Percentiles rank a stretch among this genome's conserved stretches.
phyloP scores from a whole-genome alignment of 2,888 invertebrate species.

The Strigamia maritima region DNA sequence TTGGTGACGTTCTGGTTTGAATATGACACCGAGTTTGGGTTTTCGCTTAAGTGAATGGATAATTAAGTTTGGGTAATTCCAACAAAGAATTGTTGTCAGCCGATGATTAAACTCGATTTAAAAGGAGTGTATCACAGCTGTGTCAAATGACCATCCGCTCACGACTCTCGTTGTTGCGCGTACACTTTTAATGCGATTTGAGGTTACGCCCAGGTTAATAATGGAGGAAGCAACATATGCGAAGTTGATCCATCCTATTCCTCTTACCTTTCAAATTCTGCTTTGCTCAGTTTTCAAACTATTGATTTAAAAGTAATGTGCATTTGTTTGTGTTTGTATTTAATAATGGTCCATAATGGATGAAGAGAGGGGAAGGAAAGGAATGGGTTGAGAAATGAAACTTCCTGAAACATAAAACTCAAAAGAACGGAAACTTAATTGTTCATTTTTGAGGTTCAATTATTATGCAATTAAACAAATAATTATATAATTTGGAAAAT shows the following conservation, averaged over 20 bases:
- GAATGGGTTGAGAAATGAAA: no score
- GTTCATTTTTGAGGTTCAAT: no score
- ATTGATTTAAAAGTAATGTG: neutral
- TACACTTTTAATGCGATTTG: slow-evolving; percentile 20
- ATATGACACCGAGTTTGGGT: neutral
- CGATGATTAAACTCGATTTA: slow-evolving; percentile 17
- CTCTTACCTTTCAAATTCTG: neutral
- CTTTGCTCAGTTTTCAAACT: neutral
- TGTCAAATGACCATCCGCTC: slow-evolving; percentile 2
- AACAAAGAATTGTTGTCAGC: neutral
- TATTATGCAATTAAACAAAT: no score
- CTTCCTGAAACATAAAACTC: no score
- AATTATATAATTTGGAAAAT: no score
- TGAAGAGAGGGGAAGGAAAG: neutral
- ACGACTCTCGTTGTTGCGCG: neutral
- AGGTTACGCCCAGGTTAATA: slow-evolving; percentile 29
- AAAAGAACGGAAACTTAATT: no score
- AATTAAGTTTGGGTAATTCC: neutral
- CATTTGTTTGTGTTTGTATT: neutral
- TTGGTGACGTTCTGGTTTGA: neutral
- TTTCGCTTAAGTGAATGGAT: neutral
- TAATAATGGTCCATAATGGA: neutral
- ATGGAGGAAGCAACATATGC: slow-evolving; percentile 27
- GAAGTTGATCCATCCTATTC: neutral
- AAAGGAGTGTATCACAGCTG: slow-evolving; percentile 9